These are phyloP conservation scores for Matsumyia berberina DNA, from an alignment of 2,888 invertebrate genomes.

Conservation along the genomic window DNA sequence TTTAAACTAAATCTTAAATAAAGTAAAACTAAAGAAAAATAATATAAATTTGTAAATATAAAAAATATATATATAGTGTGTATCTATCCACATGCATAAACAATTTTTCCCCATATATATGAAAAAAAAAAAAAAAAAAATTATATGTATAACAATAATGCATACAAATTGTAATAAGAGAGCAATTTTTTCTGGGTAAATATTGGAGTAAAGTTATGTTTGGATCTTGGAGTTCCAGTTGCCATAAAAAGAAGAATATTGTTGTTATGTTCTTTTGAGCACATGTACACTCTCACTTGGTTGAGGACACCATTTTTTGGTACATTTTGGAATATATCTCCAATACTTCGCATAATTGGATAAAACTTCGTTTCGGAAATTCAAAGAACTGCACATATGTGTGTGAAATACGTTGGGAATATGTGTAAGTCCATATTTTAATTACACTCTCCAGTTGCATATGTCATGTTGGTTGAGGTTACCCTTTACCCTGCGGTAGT, in stretches of 20 bases:
- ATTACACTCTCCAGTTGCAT: too few species aligned
- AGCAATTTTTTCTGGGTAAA: slow-evolving; percentile 13
- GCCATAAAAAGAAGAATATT: slow-evolving; percentile 30
- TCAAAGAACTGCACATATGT: too few species aligned
- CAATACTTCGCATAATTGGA: too few species aligned
- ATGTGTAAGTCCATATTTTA: too few species aligned
- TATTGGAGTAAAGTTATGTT: slow-evolving; percentile 12
- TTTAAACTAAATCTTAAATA: slow-evolving; percentile 28
- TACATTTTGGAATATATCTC: too few species aligned
- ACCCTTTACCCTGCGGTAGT: too few species aligned
- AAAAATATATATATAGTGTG: neutral
- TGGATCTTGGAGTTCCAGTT: slow-evolving; percentile 18
- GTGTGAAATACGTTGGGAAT: too few species aligned
- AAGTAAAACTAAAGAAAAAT: slow-evolving; percentile 51
- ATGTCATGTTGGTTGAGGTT: too few species aligned
- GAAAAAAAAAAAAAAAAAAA: slow-evolving; percentile 8
- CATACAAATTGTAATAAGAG: slow-evolving; percentile 47
- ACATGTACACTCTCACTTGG: slow-evolving; percentile 1
- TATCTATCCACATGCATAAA: slow-evolving; percentile 14
- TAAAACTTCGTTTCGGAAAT: too few species aligned
- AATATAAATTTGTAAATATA: slow-evolving; percentile 50
- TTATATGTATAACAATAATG: slow-evolving; percentile 28
- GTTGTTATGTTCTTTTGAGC: slow-evolving; percentile 8
- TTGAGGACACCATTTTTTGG: too few species aligned
- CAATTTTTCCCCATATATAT: slow-evolving; percentile 15